Evolutionary conservation across 2,888 invertebrate genomes (phyloP).

Genomic region (Agapostemon virescens): DNA sequence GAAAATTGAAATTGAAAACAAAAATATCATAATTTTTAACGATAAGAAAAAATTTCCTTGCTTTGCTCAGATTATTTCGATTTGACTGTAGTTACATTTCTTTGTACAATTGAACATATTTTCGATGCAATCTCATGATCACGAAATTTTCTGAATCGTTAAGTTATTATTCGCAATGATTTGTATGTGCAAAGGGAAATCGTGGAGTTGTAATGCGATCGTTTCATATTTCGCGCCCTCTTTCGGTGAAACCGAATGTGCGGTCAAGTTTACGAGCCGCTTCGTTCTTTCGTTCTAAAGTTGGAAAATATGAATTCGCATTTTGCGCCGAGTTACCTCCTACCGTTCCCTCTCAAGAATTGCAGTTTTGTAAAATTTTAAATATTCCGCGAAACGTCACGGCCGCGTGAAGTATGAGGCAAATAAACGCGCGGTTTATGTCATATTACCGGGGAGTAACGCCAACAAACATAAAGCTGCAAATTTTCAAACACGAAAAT

Average conservation of each 20-base stretch:
- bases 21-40: neutral
- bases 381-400: constrained; percentile 17
- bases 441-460: constrained; percentile 13
- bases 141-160: neutral
- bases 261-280: neutral
- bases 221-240: neutral
- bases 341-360: neutral
- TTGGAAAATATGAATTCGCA: constrained; percentile 32
- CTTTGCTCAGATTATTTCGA: neutral
- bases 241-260: constrained; percentile 7
- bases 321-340: neutral
- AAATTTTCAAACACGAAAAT: constrained; percentile 22
- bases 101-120: too few relatives aligned
- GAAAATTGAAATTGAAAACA: neutral
- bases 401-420: constrained; percentile 15
- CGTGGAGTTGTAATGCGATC: neutral
- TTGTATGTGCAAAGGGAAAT: neutral
- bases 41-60: neutral
- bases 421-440: constrained; percentile 37
- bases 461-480: neutral
- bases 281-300: constrained; percentile 9
- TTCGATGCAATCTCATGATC: too few relatives aligned
- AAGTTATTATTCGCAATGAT: neutral
- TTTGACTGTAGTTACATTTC: neutral
- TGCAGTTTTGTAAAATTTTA: constrained; percentile 35